phyloP scores from a whole-genome alignment of 2,113 vertebrate species.

The Anarhynchus alexandrinus region DNA sequence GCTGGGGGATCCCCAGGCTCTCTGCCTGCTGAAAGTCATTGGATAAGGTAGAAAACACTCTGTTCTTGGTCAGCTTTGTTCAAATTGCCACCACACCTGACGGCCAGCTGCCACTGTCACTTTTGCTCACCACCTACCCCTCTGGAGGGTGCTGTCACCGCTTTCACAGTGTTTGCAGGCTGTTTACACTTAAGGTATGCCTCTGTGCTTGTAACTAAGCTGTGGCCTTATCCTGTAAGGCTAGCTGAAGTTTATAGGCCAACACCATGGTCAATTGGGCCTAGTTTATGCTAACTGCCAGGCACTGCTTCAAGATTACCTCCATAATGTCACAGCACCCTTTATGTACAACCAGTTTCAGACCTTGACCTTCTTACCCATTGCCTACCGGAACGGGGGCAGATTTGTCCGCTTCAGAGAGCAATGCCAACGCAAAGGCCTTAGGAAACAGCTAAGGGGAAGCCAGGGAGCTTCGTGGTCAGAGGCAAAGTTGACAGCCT shows the following conservation, averaged over 20 bases:
- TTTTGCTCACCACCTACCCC: not conserved
- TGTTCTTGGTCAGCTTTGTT: not conserved
- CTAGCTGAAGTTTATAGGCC: not conserved
- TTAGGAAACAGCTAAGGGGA: not conserved
- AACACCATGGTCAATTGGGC: not conserved
- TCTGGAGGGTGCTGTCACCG: not conserved
- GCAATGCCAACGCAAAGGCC: not conserved
- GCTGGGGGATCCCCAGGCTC: not conserved
- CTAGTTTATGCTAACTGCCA: not conserved
- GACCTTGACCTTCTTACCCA: not conserved
- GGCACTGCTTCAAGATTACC: not conserved
- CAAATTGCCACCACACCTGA: not conserved
- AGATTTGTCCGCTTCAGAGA: not conserved
- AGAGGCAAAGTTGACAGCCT: constrained; percentile 7
- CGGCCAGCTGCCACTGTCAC: accelerated
- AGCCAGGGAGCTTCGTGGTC: not conserved
- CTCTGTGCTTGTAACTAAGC: not conserved
- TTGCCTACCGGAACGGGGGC: not conserved
- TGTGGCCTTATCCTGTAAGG: not conserved
- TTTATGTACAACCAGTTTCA: not conserved
- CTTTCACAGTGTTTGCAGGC: not conserved
- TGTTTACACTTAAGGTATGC: not conserved
- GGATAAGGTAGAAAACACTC: not conserved
- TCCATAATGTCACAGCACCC: not conserved
- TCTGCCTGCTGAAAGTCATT: not conserved